phyloP scores from a whole-genome alignment of 2,888 invertebrate species.

The Drosophila nr. perissopoda region DNA sequence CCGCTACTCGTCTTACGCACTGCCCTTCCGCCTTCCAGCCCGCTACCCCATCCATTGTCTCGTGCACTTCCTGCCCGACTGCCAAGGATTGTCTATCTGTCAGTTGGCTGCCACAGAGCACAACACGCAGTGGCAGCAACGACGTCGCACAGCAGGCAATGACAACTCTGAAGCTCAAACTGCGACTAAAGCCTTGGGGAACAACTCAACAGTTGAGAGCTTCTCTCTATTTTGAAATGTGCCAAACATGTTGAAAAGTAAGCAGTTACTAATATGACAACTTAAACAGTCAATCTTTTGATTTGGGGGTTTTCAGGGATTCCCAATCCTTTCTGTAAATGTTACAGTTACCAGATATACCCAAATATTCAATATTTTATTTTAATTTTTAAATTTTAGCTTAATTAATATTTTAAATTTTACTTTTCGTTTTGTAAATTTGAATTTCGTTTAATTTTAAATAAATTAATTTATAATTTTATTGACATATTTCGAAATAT shows the following conservation, averaged over 20 bases:
- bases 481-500: neutral
- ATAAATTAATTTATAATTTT: neutral
- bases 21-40: slow-evolving; percentile 3
- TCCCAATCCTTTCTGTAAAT: neutral
- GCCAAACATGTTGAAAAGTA: slow-evolving; percentile 3
- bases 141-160: slow-evolving; percentile 42
- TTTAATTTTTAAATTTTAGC: neutral
- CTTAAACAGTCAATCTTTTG: neutral
- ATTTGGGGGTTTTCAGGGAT: neutral
- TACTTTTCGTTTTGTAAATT: rapidly evolving
- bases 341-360: neutral
- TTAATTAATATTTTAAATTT: too few relatives aligned
- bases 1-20: slow-evolving; percentile 68
- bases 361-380: neutral
- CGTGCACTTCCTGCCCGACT: slow-evolving; percentile 56
- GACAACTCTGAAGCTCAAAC: slow-evolving; percentile 31
- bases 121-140: slow-evolving; percentile 24
- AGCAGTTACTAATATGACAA: neutral
- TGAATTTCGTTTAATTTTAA: neutral
- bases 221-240: slow-evolving; percentile 37
- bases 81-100: slow-evolving; percentile 71
- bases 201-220: slow-evolving; percentile 46
- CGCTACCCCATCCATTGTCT: slow-evolving; percentile 35
- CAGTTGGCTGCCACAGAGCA: slow-evolving; percentile 67
- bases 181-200: slow-evolving; percentile 8